phyloP scores from a whole-genome alignment of 2,797 vertebrate species.

The Micropoecilia bifurca region DNA sequence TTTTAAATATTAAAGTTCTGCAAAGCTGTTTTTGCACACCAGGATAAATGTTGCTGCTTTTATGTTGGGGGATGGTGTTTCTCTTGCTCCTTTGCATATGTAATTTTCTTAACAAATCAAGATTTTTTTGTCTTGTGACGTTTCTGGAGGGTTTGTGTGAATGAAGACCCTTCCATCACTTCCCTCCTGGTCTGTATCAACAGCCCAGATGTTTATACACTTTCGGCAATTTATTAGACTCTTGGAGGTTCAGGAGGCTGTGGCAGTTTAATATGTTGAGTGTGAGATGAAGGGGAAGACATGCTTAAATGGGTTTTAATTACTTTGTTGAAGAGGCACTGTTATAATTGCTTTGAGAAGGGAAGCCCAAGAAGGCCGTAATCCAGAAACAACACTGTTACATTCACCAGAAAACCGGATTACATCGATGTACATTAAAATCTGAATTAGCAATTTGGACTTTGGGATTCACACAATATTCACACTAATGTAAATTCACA shows the following conservation, averaged over 20 bases:
- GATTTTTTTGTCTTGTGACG: constrained; percentile 61
- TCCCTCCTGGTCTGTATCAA: constrained; percentile 38
- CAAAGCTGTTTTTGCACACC: constrained; percentile 10
- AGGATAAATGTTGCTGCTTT: constrained; percentile 31
- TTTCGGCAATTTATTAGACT: constrained; percentile 58
- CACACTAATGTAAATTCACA: background rate
- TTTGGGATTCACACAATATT: background rate
- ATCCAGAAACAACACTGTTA: constrained; percentile 3
- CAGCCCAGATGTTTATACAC: constrained; percentile 48
- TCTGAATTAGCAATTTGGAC: constrained; percentile 2
- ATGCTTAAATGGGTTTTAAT: constrained; percentile 54
- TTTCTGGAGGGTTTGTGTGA: constrained; percentile 26
- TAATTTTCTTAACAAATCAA: constrained; percentile 70
- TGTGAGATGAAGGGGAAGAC: constrained; percentile 40
- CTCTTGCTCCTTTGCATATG: constrained; percentile 44
- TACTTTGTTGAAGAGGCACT: constrained; percentile 19
- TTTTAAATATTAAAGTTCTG: constrained; percentile 12
- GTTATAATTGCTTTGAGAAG: constrained; percentile 20
- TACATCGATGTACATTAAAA: background rate
- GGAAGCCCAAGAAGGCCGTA: constrained; percentile 13
- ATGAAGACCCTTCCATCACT: constrained; percentile 39
- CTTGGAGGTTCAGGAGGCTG: constrained; percentile 13
- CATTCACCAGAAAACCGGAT: background rate
- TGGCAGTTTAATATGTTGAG: constrained; percentile 49
- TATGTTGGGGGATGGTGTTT: background rate